Percentiles rank a stretch among this genome's conserved stretches.
Evolutionary conservation across 2,888 invertebrate genomes (phyloP).

Genomic region (Plusia festucae): DNA sequence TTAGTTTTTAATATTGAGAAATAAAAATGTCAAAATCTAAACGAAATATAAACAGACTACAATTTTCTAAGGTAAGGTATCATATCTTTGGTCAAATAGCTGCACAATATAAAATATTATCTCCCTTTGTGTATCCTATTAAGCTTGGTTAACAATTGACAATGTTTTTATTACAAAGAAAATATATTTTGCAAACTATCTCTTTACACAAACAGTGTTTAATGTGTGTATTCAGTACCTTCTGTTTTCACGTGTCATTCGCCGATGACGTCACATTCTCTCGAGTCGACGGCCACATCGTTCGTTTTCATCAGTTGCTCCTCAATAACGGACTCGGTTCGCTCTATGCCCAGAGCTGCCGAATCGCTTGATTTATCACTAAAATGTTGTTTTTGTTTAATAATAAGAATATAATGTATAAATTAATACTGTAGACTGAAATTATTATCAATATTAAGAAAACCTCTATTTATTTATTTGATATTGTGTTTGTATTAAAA

Average conservation of each 20-base stretch:
- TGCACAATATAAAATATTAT: conserved; percentile 13
- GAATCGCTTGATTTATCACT: conserved; percentile 74
- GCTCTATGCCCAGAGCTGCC: conserved; percentile 75
- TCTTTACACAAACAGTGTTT: conserved; percentile 23
- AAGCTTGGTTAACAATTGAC: neutral
- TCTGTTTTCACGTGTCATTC: conserved; percentile 67
- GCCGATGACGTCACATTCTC: conserved; percentile 64
- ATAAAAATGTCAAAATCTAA: neutral
- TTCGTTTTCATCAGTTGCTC: conserved; percentile 58
- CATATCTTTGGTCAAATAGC: conserved; percentile 38
- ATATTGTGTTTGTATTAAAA: no score
- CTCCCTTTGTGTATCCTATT: neutral
- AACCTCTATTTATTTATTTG: no score
- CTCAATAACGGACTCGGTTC: conserved; percentile 81
- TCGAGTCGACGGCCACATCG: conserved; percentile 43
- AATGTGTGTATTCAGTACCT: conserved; percentile 14
- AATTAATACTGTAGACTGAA: no score
- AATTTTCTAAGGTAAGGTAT: neutral
- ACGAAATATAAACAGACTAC: neutral
- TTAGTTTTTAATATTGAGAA: neutral
- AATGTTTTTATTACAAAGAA: neutral
- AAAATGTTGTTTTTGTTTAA: conserved; percentile 38
- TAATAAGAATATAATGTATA: neutral
- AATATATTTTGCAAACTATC: conserved; percentile 36
- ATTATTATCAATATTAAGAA: no score